phyloP scores from a whole-genome alignment of 2,797 vertebrate species.

The Tenualosa ilisha region DNA sequence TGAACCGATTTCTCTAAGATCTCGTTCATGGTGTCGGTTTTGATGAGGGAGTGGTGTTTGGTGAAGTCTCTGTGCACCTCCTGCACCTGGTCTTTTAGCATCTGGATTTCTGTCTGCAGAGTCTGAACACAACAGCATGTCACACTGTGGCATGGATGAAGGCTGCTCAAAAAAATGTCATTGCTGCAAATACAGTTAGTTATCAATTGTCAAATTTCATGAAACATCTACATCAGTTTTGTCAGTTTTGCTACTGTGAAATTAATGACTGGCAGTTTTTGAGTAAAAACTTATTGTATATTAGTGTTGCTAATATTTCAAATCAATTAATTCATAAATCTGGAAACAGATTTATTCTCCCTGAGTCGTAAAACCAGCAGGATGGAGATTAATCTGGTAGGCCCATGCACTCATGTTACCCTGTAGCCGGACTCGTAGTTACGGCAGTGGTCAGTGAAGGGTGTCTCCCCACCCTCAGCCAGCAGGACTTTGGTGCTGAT shows the following conservation, averaged over 20 bases:
- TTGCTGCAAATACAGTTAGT: too few relatives aligned
- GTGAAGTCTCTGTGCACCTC: conserved; percentile 84
- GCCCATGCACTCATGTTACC: conserved; percentile 61
- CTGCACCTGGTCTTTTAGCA: conserved; percentile 83
- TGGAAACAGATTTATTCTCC: background rate
- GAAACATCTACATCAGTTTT: too few relatives aligned
- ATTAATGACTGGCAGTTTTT: background rate
- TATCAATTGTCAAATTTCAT: too few relatives aligned
- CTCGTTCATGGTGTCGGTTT: conserved; percentile 77
- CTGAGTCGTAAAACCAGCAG: background rate
- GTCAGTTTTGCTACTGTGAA: background rate
- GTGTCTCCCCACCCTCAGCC: conserved; percentile 72
- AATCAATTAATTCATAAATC: background rate
- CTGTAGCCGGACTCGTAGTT: conserved; percentile 77
- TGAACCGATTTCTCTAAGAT: conserved; percentile 78
- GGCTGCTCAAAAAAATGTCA: background rate
- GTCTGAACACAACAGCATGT: conserved; percentile 55
- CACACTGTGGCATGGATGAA: background rate
- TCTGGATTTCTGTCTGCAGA: conserved; percentile 78
- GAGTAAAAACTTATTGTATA: background rate
- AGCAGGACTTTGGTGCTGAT: conserved; percentile 84
- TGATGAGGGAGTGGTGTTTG: conserved; percentile 84
- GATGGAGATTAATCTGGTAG: background rate
- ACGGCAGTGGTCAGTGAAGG: conserved; percentile 78
- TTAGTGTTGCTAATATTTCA: background rate